Percentiles rank a stretch among this genome's conserved stretches.
Evolutionary conservation across 2,797 vertebrate genomes (phyloP).

Genomic region (Tolypeutes matacus): DNA sequence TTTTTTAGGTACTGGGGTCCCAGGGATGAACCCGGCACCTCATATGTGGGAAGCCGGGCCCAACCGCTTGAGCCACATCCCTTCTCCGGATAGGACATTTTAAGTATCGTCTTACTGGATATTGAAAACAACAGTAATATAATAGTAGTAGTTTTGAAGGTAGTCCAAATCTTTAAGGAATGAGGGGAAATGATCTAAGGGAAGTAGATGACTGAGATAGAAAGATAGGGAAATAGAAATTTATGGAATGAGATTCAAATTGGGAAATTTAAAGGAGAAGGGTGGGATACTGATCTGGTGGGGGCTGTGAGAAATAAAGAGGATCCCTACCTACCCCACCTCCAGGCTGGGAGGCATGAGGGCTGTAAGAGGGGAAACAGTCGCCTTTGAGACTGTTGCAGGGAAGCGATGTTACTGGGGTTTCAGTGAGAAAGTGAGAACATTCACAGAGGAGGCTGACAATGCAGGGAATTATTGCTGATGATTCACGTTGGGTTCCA

Average conservation of each 20-base stretch:
- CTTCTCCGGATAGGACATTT: neutral
- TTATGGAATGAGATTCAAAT: neutral
- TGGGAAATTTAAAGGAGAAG: neutral
- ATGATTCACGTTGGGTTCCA: neutral
- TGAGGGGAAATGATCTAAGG: neutral
- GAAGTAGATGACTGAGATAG: neutral
- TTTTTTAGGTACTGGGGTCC: no score
- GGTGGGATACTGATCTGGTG: neutral
- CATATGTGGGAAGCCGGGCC: no score
- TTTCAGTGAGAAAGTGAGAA: slow-evolving; percentile 20
- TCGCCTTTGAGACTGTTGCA: neutral
- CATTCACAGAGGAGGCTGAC: neutral
- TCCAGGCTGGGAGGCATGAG: neutral
- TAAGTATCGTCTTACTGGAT: neutral
- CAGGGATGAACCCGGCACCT: no score
- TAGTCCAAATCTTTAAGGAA: neutral
- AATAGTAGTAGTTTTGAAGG: neutral
- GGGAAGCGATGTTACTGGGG: neutral
- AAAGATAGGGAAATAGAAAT: neutral
- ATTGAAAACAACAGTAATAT: neutral
- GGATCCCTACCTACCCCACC: neutral
- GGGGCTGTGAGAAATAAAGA: neutral
- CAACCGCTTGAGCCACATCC: no score
- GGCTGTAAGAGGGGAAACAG: neutral
- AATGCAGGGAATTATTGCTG: neutral